A percentile compares a stretch with the other conserved stretches of the same genome.
phyloP scores from a whole-genome alignment of 2,888 invertebrate species.

The Limnephilus marmoratus region DNA sequence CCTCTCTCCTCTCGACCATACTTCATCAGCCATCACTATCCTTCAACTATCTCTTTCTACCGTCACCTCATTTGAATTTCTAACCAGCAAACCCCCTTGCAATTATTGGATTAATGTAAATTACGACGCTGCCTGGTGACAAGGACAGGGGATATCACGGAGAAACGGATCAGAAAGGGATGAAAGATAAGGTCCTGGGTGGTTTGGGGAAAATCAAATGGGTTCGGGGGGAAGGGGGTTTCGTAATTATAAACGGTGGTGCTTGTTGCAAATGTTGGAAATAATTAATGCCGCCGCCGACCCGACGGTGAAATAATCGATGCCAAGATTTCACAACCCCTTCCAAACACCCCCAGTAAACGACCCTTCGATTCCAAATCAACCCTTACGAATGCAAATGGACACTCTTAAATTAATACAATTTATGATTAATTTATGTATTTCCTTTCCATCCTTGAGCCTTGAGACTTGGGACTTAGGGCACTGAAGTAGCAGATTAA shows the following conservation, averaged over 20 bases:
- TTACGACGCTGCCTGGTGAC: constrained; percentile 81
- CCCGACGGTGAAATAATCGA: constrained; percentile 66
- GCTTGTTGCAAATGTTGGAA: constrained; percentile 67
- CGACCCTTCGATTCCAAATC: constrained; percentile 60
- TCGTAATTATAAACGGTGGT: constrained; percentile 66
- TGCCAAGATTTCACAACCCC: constrained; percentile 65
- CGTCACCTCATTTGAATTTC: constrained; percentile 94
- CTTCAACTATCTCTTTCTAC: constrained; percentile 77
- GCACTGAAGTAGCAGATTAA: neutral
- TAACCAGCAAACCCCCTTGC: constrained; percentile 95
- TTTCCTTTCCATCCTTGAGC: constrained; percentile 30
- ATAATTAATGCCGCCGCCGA: constrained; percentile 66
- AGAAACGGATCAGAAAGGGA: constrained; percentile 45
- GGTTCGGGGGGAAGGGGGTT: constrained; percentile 55
- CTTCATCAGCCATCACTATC: constrained; percentile 45
- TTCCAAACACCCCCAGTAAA: constrained; percentile 45
- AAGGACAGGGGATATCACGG: constrained; percentile 7
- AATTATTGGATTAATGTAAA: constrained; percentile 96
- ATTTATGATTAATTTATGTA: constrained; percentile 46
- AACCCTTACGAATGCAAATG: constrained; percentile 59
- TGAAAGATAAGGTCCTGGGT: constrained; percentile 45
- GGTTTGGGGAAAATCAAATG: constrained; percentile 55
- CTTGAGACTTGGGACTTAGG: neutral
- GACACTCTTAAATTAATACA: constrained; percentile 59
- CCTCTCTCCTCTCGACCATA: constrained; percentile 65